Evolutionary conservation across 1,140 invertebrate genomes (phyloP), one percentile per base, ranked within the genome.

Genomic region (Venturia canescens): DNA sequence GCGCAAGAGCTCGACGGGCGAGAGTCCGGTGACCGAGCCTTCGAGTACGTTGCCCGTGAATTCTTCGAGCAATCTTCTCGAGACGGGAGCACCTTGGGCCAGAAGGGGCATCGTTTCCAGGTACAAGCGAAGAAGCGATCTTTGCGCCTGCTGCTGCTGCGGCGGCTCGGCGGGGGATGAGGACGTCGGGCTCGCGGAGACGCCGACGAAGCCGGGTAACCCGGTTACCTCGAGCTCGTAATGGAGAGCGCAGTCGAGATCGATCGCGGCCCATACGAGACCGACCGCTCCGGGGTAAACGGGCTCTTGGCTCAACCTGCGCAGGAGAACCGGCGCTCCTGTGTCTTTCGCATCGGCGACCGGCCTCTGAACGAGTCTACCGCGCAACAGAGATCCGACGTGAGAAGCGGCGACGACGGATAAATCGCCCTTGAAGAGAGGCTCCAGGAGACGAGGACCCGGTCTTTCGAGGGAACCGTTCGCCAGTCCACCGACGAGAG

Each of bases 181-280:
- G 44, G 60, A 31, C 0, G 79, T 44, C 5, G 38, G 1, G 7
- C 7, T 11, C 13, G 38, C 11, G 38, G 7, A 44, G 38, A 44
- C 0, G 7, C 38, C 38, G 13, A 67, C 3, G 27, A 29, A 16
- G n/a, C 50, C 75, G 0, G 83, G 63, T 3, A 90, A 78, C 13
- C 89, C 89, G 21, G 85, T 84, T 11, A 91, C 85, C 50, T 91
- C 90, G 26, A 98, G 93, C 88, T 98, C 97, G 86, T 97, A 98
- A 87, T 97, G 96, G 1, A 98, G 89, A 83, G 95, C 94, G 88
- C 97, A 98, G 53, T 97, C 94, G 1, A 93, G 93, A 87, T 98
- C 97, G 5, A 98, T 94, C 1, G 94, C 94, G 50, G 96, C 90
- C 97, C 97, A 98, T 16, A 95, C 95, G 38, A 97, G 92, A 21